Percentiles rank a stretch among this genome's conserved stretches.
Conservation (phyloP, 2,113 vertebrate species). For the Phyllostomus discolor region DNA sequence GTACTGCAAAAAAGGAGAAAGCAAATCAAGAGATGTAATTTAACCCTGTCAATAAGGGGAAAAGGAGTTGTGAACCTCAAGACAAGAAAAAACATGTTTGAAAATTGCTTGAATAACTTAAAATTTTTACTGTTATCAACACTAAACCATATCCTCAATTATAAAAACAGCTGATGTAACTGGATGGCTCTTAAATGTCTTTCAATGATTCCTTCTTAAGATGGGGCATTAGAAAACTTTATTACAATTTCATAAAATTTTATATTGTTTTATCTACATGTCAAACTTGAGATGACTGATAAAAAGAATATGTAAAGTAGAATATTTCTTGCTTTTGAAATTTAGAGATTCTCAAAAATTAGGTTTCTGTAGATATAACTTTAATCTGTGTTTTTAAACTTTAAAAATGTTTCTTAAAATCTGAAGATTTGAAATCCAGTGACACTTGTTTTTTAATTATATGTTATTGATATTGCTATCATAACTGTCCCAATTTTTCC, state of each 20-base stretch:
- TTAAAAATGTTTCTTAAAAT: neutral
- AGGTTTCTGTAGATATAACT: neutral
- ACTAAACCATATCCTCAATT: neutral
- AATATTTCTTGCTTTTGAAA: neutral
- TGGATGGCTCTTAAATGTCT: slow-evolving; percentile 11
- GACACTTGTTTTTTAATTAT: no score
- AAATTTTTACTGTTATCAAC: neutral
- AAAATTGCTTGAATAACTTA: slow-evolving; percentile 18
- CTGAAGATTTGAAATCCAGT: no score
- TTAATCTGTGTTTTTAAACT: neutral
- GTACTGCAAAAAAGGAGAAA: neutral
- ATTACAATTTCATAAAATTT: neutral
- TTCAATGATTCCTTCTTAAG: slow-evolving; percentile 20
- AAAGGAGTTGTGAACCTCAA: neutral
- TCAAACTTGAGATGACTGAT: neutral
- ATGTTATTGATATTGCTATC: no score
- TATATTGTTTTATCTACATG: neutral
- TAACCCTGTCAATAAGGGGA: slow-evolving; percentile 11
- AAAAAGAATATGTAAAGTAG: neutral
- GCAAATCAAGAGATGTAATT: neutral
- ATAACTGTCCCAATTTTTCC: no score
- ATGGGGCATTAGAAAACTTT: neutral
- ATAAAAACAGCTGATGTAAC: neutral
- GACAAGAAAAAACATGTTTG: neutral
- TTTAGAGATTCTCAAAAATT: neutral